Conservation (phyloP, 2,113 vertebrate genomes). For the Cricetomys ansorgei region DNA sequence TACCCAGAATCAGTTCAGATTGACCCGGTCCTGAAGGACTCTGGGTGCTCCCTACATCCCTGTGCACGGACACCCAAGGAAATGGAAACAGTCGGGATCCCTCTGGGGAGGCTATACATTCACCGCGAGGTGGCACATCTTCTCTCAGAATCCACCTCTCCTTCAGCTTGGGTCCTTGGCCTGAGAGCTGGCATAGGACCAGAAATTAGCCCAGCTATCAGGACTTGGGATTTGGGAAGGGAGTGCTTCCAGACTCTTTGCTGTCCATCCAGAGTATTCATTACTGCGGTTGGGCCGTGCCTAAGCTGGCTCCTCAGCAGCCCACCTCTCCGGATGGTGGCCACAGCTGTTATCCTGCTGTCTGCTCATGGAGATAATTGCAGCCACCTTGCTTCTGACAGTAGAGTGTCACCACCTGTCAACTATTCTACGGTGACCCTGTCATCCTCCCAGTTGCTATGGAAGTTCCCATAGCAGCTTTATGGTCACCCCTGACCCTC, state of each 20-base stretch:
- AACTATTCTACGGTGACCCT: background rate
- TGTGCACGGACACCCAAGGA: background rate
- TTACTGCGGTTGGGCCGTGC: background rate
- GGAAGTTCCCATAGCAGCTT: background rate
- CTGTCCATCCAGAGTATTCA: background rate
- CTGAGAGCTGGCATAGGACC: background rate
- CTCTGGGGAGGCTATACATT: background rate
- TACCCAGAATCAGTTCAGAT: background rate
- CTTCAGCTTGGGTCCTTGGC: background rate
- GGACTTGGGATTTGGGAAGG: background rate
- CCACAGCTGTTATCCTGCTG: background rate
- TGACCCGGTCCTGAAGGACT: background rate
- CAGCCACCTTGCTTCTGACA: background rate
- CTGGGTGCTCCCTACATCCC: rapidly evolving
- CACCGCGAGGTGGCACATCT: rapidly evolving
- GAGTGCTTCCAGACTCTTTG: background rate
- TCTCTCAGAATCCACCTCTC: background rate
- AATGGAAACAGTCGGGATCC: background rate
- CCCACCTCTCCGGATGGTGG: background rate
- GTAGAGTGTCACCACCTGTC: background rate
- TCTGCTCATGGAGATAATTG: background rate
- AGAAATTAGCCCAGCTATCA: background rate
- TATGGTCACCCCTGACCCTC: background rate
- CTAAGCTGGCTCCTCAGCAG: background rate
- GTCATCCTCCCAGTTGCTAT: background rate